A percentile compares a stretch with the other conserved stretches of the same genome.
phyloP scores from a whole-genome alignment of 1,140 invertebrate species.

The Trinorchestia longiramus region DNA sequence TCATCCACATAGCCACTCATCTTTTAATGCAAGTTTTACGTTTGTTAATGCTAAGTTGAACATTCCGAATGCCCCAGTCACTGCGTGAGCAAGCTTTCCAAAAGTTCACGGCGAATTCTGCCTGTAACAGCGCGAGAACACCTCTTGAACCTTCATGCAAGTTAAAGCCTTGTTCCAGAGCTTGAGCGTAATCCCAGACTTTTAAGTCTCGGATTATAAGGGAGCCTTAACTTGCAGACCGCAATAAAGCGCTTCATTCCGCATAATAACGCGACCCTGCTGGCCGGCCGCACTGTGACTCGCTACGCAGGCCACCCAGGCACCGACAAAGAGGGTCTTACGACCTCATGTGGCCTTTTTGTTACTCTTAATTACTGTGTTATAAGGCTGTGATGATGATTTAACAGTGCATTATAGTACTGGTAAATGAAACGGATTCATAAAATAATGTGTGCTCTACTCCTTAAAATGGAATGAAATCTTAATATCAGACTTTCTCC shows the following conservation, averaged over 20 bases:
- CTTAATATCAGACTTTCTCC: neutral
- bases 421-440: neutral
- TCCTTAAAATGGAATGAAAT: neutral
- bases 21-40: neutral
- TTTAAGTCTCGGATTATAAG: neutral
- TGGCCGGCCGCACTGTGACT: neutral
- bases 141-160: neutral
- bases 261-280: constrained; percentile 2
- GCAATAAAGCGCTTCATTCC: neutral
- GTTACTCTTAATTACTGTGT: neutral
- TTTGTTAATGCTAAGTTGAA: neutral
- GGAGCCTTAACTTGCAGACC: neutral
- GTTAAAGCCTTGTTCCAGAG: neutral
- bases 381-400: neutral
- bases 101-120: neutral
- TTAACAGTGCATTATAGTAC: neutral
- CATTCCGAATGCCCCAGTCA: neutral
- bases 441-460: neutral
- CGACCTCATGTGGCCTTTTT: neutral
- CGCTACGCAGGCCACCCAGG: neutral
- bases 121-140: neutral
- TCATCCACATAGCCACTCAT: neutral
- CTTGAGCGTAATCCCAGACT: neutral
- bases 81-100: neutral
- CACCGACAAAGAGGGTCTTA: neutral